phyloP scores from a whole-genome alignment of 2,797 vertebrate genomes.

The Capromys pilorides region DNA sequence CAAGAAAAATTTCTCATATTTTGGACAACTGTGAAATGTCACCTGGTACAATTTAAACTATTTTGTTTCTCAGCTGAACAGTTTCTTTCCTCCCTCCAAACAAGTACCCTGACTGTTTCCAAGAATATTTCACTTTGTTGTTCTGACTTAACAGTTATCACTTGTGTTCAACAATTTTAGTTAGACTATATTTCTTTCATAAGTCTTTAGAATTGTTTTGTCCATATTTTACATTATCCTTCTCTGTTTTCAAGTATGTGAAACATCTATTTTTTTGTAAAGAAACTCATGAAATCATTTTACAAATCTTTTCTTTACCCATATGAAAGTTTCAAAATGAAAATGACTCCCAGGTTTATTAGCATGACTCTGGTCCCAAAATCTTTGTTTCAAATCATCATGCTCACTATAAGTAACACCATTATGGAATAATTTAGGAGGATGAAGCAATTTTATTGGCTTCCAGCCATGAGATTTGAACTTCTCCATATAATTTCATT shows the following conservation, averaged over 20 bases:
- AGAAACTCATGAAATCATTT: conserved; percentile 33
- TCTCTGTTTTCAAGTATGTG: neutral
- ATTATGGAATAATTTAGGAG: conserved; percentile 68
- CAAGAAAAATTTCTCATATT: conserved; percentile 37
- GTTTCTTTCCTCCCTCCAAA: neutral
- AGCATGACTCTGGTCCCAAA: conserved; percentile 24
- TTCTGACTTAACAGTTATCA: conserved; percentile 5
- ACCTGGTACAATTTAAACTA: neutral
- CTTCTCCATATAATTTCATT: conserved; percentile 68
- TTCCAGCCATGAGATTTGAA: conserved; percentile 66
- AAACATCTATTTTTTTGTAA: neutral
- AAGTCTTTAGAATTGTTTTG: conserved; percentile 45
- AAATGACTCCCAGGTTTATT: conserved; percentile 33
- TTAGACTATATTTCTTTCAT: conserved; percentile 14
- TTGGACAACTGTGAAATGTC: neutral
- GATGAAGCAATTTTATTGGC: conserved; percentile 65
- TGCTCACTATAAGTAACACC: conserved; percentile 64
- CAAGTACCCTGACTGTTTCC: conserved; percentile 1
- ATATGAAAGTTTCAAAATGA: conserved; percentile 26
- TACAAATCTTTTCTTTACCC: neutral
- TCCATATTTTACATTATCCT: neutral
- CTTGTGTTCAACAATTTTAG: neutral
- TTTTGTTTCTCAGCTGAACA: conserved; percentile 9
- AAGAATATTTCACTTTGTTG: neutral
- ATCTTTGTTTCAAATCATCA: conserved; percentile 61